A percentile compares a stretch with the other conserved stretches of the same genome.
Conservation (phyloP, 2,888 invertebrate species). For the Choristoneura rosaceana region DNA sequence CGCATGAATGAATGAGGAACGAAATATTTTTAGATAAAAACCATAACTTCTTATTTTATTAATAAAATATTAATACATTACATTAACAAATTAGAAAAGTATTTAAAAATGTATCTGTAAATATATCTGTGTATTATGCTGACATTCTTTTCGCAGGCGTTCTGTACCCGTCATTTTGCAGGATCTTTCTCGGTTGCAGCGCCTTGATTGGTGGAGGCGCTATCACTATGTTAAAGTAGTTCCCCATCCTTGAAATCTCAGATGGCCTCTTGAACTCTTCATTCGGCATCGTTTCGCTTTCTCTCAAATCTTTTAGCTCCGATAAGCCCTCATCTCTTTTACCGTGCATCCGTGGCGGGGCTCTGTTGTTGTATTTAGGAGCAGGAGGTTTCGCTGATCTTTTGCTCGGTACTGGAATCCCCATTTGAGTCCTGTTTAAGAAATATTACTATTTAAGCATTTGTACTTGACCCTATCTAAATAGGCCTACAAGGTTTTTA, state of each 20-base stretch:
- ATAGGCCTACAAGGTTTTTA: too few relatives aligned
- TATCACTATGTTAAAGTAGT: conserved; percentile 81
- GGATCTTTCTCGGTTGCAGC: conserved; percentile 71
- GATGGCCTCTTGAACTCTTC: conserved; percentile 64
- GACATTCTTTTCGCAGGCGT: conserved; percentile 55
- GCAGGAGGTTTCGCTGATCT: conserved; percentile 53
- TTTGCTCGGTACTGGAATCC: conserved; percentile 74
- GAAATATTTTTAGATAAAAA: too few relatives aligned
- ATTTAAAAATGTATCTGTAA: neutral
- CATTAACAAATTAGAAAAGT: conserved; percentile 4
- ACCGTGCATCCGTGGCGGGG: conserved; percentile 51
- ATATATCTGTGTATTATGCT: neutral
- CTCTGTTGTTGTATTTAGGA: conserved; percentile 50
- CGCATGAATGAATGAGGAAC: too few relatives aligned
- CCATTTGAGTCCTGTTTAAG: conserved; percentile 78
- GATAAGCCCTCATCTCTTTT: conserved; percentile 48
- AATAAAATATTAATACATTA: neutral
- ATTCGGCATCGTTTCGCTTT: conserved; percentile 50
- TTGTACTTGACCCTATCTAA: neutral
- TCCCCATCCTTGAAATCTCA: conserved; percentile 77
- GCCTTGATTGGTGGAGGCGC: conserved; percentile 79
- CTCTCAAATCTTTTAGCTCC: conserved; percentile 41
- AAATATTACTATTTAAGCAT: neutral
- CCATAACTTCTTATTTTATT: neutral
- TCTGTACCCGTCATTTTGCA: conserved; percentile 60